phyloP scores from a whole-genome alignment of 2,113 vertebrate species.

The Cyprinodon brontotheroides region DNA sequence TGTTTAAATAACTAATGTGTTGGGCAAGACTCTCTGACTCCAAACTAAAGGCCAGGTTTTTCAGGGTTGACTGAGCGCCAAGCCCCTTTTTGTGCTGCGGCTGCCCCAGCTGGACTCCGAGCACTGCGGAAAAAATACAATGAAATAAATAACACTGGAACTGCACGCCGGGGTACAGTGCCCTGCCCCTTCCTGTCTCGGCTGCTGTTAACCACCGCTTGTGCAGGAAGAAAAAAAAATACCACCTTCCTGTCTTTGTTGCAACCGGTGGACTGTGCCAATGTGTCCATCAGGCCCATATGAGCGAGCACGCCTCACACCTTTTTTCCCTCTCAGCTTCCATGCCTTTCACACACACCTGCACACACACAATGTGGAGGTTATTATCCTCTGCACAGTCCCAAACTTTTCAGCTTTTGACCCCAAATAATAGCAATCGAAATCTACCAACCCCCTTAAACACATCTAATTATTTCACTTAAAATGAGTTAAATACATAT shows the following conservation, averaged over 20 bases:
- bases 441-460: too few species aligned
- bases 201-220: constrained; percentile 44
- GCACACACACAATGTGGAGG: constrained; percentile 10
- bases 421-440: too few species aligned
- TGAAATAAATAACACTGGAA: constrained; percentile 75
- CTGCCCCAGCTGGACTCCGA: constrained; percentile 61
- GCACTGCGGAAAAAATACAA: constrained; percentile 52
- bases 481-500: too few species aligned
- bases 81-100: constrained; percentile 47
- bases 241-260: constrained; percentile 81
- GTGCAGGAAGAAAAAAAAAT: constrained; percentile 25
- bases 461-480: too few species aligned
- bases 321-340: constrained; percentile 50
- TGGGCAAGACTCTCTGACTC: constrained; percentile 32
- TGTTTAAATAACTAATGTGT: constrained; percentile 26
- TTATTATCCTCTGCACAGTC: not conserved
- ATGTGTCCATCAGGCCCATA: constrained; percentile 55
- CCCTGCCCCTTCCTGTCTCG: constrained; percentile 78
- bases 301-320: constrained; percentile 33
- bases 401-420: too few species aligned
- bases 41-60: constrained; percentile 32
- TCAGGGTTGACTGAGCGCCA: constrained; percentile 48
- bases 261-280: constrained; percentile 60
- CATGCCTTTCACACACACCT: constrained; percentile 37
- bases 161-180: constrained; percentile 55